Evolutionary conservation across 2,797 vertebrate genomes (phyloP).

Genomic region (Enteromius fasciolatus): DNA sequence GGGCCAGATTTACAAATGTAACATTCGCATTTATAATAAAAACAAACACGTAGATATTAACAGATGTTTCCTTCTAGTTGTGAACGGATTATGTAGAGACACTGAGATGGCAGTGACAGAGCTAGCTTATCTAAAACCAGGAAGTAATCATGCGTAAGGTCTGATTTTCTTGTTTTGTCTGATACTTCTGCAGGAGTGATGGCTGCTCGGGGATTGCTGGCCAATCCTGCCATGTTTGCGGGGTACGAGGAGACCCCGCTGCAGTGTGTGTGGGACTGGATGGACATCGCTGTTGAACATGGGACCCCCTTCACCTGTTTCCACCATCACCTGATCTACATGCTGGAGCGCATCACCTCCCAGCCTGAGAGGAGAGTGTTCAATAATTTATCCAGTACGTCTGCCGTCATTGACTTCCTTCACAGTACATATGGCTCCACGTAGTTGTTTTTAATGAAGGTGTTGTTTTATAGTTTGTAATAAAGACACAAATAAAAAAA

Average conservation of each 20-base stretch:
- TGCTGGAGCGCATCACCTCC: constrained; percentile 94
- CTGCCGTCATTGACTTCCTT: constrained; percentile 93
- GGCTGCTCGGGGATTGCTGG: constrained; percentile 91
- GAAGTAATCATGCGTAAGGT: too few relatives aligned
- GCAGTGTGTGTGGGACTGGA: constrained; percentile 94
- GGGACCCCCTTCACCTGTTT: constrained; percentile 95
- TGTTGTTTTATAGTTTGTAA: constrained; percentile 19
- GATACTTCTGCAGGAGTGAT: constrained; percentile 83
- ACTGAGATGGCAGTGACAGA: too few relatives aligned
- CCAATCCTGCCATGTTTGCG: constrained; percentile 96
- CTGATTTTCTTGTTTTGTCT: neutral
- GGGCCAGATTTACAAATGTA: too few relatives aligned
- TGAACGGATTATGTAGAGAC: too few relatives aligned
- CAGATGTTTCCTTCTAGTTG: too few relatives aligned
- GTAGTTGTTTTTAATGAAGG: constrained; percentile 25
- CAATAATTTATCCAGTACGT: constrained; percentile 91
- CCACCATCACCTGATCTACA: constrained; percentile 97
- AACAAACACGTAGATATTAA: too few relatives aligned
- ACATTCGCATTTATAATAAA: too few relatives aligned
- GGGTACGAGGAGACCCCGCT: constrained; percentile 92
- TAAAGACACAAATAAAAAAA: neutral
- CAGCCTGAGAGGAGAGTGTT: constrained; percentile 93
- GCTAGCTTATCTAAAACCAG: too few relatives aligned
- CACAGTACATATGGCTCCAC: constrained; percentile 81
- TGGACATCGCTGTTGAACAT: constrained; percentile 88